Evolutionary conservation across 2,888 invertebrate species (phyloP), one percentile per base, ranked within the genome.

Genomic region (Cantharis nigra): DNA sequence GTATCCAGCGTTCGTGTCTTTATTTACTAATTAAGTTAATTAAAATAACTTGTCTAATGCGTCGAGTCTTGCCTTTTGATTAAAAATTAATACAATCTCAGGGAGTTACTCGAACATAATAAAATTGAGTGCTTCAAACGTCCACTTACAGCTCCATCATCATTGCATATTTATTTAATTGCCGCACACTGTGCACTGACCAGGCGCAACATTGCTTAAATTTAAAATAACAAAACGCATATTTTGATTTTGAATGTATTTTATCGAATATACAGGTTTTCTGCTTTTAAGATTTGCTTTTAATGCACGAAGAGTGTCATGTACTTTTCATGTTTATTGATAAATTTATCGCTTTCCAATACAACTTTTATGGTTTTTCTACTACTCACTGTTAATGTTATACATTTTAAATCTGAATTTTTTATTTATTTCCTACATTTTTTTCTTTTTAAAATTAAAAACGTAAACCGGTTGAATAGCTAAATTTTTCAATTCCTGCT

Each of bases 241-340:
- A 23, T 23, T 67, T 67, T 7, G 65, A 26, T 67, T 67, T 13
- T 11, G n/a, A 5, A 23, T 26, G 20, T 23, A 23, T 67, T n/a
- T 67, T n/a, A 49, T 49, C n/a, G n/a, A 7, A 67, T 67, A 30
- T 30, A 67, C 65, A 9, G 23, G 65, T 67, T 67, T 67, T 67
- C 65, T 67, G 26, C 26, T 67, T 65, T 16, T 16, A 16, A 16
- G 16, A 16, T 16, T 16, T 23, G 26, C 26, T 67, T 65, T 67
- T 67, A 67, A 67, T 23, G 65, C 65, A 67, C 65, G 65, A 23
- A 67, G 13, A 67, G 65, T 67, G 65, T 67, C 65, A n/a, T 67
- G 65, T 67, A 67, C 23, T 26, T 11, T 23, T 67, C 23, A n/a
- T n/a, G 13, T 26, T 67, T 67, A 67, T 26, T 67, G 65, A 67